Evolutionary conservation across 64 coral and sea anemone species (phyloP).

Genomic region (Montipora capricornis): DNA sequence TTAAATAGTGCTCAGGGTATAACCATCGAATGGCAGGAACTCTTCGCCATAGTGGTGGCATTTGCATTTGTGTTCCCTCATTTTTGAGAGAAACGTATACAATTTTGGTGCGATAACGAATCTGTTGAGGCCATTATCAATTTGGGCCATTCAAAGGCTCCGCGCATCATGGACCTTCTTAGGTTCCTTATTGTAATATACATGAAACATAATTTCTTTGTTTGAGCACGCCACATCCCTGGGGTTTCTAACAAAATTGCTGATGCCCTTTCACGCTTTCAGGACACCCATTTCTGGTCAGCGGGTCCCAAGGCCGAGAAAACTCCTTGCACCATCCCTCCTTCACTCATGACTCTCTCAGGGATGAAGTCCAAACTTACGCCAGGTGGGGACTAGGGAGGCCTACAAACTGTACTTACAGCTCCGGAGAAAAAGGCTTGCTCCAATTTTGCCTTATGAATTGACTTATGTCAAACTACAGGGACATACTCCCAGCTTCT

Average conservation of each 20-base stretch:
- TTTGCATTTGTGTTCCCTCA: not conserved
- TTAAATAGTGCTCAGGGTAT: not conserved
- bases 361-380: conserved; percentile 1
- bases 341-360: not conserved
- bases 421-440: not conserved
- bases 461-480: not conserved
- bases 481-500: not conserved
- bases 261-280: conserved; percentile 24
- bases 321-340: conserved; percentile 17
- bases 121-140: conserved; percentile 21
- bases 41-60: not conserved
- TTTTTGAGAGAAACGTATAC: not conserved
- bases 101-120: conserved; percentile 42
- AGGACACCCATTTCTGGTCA: not conserved
- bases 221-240: not conserved
- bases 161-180: conserved; percentile 16
- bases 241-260: conserved; percentile 11
- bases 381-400: not conserved
- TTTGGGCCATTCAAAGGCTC: conserved; percentile 24
- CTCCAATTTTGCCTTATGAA: conserved; percentile 7
- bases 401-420: conserved; percentile 24
- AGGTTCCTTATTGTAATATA: not conserved
- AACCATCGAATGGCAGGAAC: conserved; percentile 29
- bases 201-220: conserved; percentile 32
- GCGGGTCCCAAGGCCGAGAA: not conserved